These are phyloP conservation scores for Fringilla coelebs DNA, from an alignment of 2,797 vertebrate species.

Conservation along the genomic window DNA sequence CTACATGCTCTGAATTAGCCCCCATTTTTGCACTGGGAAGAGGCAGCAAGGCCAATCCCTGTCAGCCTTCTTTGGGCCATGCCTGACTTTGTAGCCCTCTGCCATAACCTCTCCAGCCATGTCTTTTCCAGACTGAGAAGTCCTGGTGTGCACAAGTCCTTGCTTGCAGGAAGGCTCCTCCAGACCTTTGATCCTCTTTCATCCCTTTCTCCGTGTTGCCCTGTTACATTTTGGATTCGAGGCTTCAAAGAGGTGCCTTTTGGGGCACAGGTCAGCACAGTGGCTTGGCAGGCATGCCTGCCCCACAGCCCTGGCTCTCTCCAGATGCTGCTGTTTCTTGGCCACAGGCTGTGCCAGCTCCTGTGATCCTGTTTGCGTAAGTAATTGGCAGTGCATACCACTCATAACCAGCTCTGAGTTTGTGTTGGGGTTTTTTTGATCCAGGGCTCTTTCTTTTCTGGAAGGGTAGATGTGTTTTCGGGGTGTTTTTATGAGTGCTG, in stretches of 20 bases:
- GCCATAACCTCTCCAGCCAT: not conserved
- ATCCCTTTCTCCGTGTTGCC: not conserved
- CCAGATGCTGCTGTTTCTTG: conserved; percentile 1
- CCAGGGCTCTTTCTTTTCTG: not conserved
- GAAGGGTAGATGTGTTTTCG: not conserved
- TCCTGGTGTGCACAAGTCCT: not conserved
- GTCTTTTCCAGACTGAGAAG: not conserved
- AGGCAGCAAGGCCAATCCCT: not conserved
- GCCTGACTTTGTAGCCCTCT: not conserved
- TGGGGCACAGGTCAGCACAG: not conserved
- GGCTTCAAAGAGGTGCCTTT: not conserved
- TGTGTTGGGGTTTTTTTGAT: not conserved
- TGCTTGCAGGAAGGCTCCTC: not conserved
- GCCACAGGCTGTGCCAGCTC: not conserved
- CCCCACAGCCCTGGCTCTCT: not conserved
- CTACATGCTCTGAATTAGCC: not conserved
- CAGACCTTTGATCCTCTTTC: conserved; percentile 24
- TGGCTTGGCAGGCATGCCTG: not conserved
- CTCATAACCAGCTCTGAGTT: not conserved
- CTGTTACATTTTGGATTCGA: not conserved
- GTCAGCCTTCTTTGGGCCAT: not conserved
- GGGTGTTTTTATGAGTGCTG: not conserved
- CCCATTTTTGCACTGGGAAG: not conserved
- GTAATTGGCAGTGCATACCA: not conserved
- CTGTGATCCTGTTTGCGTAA: not conserved